These are phyloP conservation scores for Rhopalosiphum nymphaeae DNA, from an alignment of 2,888 invertebrate genomes.

Conservation along the genomic window DNA sequence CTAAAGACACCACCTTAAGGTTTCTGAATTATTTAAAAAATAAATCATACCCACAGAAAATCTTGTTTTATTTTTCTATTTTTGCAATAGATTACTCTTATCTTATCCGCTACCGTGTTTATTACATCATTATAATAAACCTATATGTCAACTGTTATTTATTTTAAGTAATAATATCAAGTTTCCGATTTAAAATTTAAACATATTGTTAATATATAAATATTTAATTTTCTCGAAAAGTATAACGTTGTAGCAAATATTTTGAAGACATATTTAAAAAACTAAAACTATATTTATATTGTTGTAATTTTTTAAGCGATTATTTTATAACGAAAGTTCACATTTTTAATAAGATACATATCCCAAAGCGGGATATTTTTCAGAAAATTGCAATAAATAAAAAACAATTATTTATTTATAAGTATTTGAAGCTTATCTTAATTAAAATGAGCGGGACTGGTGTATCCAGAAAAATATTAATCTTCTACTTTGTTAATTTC, in stretches of 20 bases:
- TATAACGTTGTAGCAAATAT: background rate
- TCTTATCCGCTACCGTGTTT: background rate
- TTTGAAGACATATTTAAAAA: background rate
- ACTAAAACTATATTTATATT: background rate
- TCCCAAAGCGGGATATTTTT: background rate
- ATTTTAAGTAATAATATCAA: background rate
- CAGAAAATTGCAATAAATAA: background rate
- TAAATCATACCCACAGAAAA: background rate
- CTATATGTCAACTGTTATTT: background rate
- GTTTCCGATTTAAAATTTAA: background rate
- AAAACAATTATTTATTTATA: background rate
- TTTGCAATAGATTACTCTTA: background rate
- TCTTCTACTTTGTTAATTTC: background rate
- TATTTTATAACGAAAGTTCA: background rate
- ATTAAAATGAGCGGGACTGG: background rate
- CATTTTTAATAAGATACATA: background rate
- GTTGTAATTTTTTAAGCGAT: background rate
- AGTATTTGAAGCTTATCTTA: background rate
- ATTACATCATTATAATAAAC: background rate
- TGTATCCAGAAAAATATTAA: background rate
- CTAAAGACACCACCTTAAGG: background rate
- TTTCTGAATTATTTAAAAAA: background rate
- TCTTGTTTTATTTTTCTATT: slow-evolving; percentile 22
- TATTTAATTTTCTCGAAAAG: background rate
- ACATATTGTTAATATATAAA: background rate